Base-by-base conservation (phyloP, 2,888 invertebrate species). In the Hartigia nigra region DNA sequence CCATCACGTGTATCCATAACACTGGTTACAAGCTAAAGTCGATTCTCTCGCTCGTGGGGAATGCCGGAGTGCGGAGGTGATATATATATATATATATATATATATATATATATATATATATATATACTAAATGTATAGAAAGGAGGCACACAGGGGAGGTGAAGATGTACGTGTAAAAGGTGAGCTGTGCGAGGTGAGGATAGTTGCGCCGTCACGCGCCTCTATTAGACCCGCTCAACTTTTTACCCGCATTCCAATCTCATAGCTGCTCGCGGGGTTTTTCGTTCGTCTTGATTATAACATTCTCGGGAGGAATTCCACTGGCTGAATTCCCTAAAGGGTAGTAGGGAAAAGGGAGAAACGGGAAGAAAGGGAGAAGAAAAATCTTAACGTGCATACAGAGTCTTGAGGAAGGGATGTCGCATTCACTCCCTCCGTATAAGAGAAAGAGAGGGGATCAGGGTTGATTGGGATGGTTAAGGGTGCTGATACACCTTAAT, bases 161-260 rank as follows among this genome's bases (percentile, higher is more conserved):
- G 31, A 34, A 3, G 31, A 31, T 34, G 31, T 34, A 34, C 31
- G 72, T 12, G 72, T 31, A 14, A 31, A 69, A 78, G 70, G 86
- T 86, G 72, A 72, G 72, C 72, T 14, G 72, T 23, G 72, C 31
- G 72, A 72, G 72, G 31, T 72, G 72, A 69, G 80, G 70, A 87
- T 86, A 87, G 79, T 55, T 85, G 88, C 88, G 84, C 77, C 86
- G 87, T 89, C 88, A 89, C 86, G 83, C 86, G 84, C 82, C 84
- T 85, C 88, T 88, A 88, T 88, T 88, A 87, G 86, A 86, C 78
- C 76, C 80, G 81, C 81, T 82, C 78, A 81, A 84, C 83, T 86
- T 86, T 86, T 86, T 80, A 83, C 84, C 83, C 83, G 84, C 85
- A 82, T 87, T 87, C 83, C 82, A 36, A 79, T 79, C 79, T 79